Evolutionary conservation across 2,888 invertebrate species (phyloP), one percentile per base, ranked within the genome.

Genomic region (Aplocera efformata): DNA sequence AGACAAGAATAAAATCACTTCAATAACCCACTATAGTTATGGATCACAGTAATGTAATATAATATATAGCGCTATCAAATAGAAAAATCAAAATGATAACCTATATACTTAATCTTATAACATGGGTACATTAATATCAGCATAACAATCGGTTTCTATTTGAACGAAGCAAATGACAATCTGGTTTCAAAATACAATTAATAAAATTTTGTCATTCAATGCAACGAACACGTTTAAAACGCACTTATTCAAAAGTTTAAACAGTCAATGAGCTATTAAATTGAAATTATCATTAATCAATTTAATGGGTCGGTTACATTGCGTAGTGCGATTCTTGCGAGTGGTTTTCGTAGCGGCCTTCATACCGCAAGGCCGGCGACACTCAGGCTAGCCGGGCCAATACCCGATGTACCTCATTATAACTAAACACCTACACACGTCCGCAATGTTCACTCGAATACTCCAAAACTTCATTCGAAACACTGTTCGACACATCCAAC

Each of bases 321-420:
- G 60, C 62, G 63, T 50, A 60, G 59, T 58, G 48, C 17, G 32
- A 22, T 11, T 31, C 17, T 37, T 48, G 43, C 33, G 33, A 40
- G 29, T 57, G 58, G 67, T 71, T 75, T 67, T 72, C 67, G 66
- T 63, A 59, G 50, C 69, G 73, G 72, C 81, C 81, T 81, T 79
- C 76, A 63, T 54, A 21, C 34, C 49, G 56, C 80, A 83, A 83
- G 83, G 83, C 72, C 80, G 81, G 77, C 80, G 79, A 74, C 79
- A 71, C 56, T 65, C 68, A 60, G 81, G 68, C 82, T 79, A 56
- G 58, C 58, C 64, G 25, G 29, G 36, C 43, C 26, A 9, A 2
- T 32, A 33, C 33, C 42, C 23, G 22, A 22, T 6, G n/a, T n/a
- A 10, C 24, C 24, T 37, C 22, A 30, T 24, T 37, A 37, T 25